Evolutionary conservation across 2,113 vertebrate species (phyloP).

Genomic region (Nesogale talazaci): DNA sequence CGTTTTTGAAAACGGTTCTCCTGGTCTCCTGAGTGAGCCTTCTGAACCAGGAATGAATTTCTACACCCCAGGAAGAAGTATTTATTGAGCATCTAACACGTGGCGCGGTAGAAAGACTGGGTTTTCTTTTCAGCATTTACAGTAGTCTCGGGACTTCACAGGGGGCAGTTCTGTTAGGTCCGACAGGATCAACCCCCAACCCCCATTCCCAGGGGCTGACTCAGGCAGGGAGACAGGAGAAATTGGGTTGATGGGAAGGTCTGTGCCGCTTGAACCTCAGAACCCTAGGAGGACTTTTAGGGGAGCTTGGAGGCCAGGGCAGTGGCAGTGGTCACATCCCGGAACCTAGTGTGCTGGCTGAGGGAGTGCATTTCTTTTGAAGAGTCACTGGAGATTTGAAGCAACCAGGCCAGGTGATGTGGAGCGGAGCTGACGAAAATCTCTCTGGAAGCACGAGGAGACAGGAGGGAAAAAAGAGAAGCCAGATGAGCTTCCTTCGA

Average conservation of each 20-base stretch:
- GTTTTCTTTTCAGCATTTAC: too few relatives aligned
- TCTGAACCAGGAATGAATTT: neutral
- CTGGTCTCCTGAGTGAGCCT: neutral
- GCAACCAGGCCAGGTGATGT: neutral
- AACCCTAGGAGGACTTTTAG: too few relatives aligned
- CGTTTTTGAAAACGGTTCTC: neutral
- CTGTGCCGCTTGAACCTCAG: neutral
- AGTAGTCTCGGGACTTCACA: too few relatives aligned
- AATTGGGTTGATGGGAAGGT: neutral
- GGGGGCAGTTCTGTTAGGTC: neutral
- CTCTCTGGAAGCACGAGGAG: neutral
- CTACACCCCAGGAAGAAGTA: neutral
- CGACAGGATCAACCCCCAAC: neutral
- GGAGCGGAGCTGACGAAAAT: neutral
- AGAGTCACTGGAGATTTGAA: neutral
- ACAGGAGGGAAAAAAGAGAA: neutral
- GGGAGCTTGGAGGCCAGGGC: neutral
- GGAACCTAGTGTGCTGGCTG: too few relatives aligned
- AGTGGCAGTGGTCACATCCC: neutral
- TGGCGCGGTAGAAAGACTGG: neutral
- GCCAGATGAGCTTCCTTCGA: neutral
- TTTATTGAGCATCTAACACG: neutral
- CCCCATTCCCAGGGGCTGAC: too few relatives aligned
- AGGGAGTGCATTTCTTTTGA: too few relatives aligned
- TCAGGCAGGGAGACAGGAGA: neutral